Evolutionary conservation across 2,797 vertebrate species (phyloP).

Genomic region (Pitangus sulphuratus): DNA sequence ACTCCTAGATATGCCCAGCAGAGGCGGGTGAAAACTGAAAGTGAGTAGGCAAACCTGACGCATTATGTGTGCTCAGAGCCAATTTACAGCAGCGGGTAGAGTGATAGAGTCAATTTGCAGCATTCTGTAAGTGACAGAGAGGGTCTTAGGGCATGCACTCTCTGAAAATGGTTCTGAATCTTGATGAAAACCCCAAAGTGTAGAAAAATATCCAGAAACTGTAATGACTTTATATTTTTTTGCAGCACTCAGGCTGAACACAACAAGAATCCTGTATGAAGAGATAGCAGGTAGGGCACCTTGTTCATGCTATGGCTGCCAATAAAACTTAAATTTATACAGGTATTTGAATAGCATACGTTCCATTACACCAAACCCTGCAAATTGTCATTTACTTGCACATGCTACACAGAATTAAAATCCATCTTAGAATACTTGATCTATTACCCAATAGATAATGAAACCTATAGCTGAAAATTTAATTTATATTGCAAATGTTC

Average conservation of each 20-base stretch:
- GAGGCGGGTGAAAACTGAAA: conserved; percentile 69
- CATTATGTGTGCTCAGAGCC: conserved; percentile 71
- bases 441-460: not conserved
- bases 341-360: not conserved
- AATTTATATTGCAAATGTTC: conserved; percentile 17
- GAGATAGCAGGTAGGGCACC: not conserved
- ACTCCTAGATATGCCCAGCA: conserved; percentile 68
- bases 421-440: not conserved
- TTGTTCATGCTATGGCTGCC: conserved; percentile 5
- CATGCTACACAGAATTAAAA: conserved; percentile 27
- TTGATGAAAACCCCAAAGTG: conserved; percentile 63
- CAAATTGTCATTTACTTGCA: conserved; percentile 7
- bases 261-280: conserved; percentile 23
- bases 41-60: conserved; percentile 70
- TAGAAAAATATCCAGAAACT: conserved; percentile 54
- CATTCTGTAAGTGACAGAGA: conserved; percentile 68
- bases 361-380: not conserved
- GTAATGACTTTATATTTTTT: conserved; percentile 54
- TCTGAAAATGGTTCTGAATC: conserved; percentile 67
- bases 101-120: conserved; percentile 73
- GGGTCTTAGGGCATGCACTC: conserved; percentile 67
- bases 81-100: conserved; percentile 71
- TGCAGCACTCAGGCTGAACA: not conserved
- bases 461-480: conserved; percentile 14
- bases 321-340: not conserved